Base-by-base conservation (phyloP, 2,888 invertebrate species). In the Biston betularia region DNA sequence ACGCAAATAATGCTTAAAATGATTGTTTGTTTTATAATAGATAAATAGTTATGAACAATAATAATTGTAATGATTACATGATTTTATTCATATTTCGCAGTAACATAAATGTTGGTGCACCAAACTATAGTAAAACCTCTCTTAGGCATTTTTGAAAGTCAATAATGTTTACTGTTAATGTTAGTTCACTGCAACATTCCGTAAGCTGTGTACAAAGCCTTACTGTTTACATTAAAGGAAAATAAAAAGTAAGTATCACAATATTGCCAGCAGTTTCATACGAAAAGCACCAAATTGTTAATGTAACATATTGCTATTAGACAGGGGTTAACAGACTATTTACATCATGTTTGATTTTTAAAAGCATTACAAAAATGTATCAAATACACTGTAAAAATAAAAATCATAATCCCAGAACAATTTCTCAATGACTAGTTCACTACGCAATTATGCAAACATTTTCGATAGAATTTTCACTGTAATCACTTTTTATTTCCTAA, bases 191-290 rank as follows among this genome's bases (percentile, higher is more conserved):
- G 86, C 87, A 93, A 93, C 93, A 93, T 92, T 93, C 93, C 93
- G 92, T 83, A 92, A 93, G 93, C 93, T 93, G 91, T 93, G 82
- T 93, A 93, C 93, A 93, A 93, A 92, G 93, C 93, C 88, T 89
- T 90, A 89, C 80, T 83, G 66, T 63, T 53, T 81, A 84, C 80
- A 84, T 83, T 81, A 83, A 82, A 81, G 77, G 76, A 84, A 84
- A 84, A 76, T 81, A 85, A 86, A 82, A 87, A 84, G 81, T 87
- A 89, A 85, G 81, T 87, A 89, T 89, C 87, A 88, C 88, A 88
- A 88, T 85, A 83, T 89, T 87, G 88, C 90, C 83, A 89, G 87
- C 86, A 82, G 81, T 82, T 81, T 82, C 82, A 40, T 82, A 81
- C 78, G 83, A 80, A 58, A 92, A 93, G 90, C 92, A 89, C 87